Conservation (phyloP, 1,140 invertebrate genomes). For the Brachystomella parvula region DNA sequence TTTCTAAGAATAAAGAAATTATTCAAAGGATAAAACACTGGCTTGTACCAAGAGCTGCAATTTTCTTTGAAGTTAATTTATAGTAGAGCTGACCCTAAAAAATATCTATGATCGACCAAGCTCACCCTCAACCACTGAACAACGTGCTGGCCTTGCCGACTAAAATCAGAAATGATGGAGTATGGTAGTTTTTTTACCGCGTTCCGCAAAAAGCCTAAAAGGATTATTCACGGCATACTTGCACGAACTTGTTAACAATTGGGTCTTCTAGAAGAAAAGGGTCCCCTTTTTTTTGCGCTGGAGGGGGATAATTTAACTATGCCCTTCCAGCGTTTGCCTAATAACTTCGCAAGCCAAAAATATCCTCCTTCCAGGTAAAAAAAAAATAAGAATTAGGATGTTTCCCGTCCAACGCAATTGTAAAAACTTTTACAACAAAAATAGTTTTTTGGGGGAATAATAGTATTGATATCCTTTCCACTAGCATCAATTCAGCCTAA, state of each 20-base stretch:
- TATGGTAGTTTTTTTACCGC: too few relatives aligned
- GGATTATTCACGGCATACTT: too few relatives aligned
- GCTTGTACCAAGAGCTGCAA: background rate
- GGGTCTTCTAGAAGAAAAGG: too few relatives aligned
- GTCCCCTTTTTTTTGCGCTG: too few relatives aligned
- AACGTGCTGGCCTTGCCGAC: background rate
- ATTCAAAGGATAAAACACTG: background rate
- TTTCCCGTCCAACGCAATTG: background rate
- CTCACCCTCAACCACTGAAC: background rate
- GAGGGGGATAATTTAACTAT: too few relatives aligned
- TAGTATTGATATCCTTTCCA: background rate
- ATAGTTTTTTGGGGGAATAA: background rate
- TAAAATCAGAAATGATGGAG: background rate
- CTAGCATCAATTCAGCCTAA: background rate
- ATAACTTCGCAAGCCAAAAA: too few relatives aligned
- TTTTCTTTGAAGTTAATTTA: background rate
- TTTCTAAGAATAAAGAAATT: conserved; percentile 41
- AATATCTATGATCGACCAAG: background rate
- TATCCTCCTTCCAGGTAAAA: too few relatives aligned
- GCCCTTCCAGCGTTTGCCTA: too few relatives aligned
- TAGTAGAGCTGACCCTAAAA: background rate
- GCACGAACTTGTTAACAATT: too few relatives aligned
- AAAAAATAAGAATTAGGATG: too few relatives aligned
- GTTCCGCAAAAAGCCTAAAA: too few relatives aligned
- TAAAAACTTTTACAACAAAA: background rate